Base-by-base conservation (phyloP, 2,888 invertebrate species). In the Scrobipalpa atriplicella region DNA sequence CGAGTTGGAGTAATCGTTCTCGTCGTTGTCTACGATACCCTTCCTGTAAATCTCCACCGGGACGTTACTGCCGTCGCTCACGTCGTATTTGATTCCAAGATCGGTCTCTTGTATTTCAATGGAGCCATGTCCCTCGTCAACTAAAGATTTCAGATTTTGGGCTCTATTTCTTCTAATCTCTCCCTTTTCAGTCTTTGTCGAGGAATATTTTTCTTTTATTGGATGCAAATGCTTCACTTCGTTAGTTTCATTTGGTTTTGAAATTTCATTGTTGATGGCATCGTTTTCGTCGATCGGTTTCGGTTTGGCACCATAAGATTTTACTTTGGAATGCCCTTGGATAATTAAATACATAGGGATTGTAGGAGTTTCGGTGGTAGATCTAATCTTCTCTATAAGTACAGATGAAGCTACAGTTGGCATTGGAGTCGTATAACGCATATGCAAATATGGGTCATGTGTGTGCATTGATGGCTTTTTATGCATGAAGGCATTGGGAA, bases 251-350 rank as follows among this genome's bases (percentile, higher is more conserved):
- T 90, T 87, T 6, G 83, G 84, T 70, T 91, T 92, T 11, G 89
- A 81, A 69, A 94, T 94, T 78, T 95, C 94, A 73, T 95, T 94
- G 65, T 72, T 80, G 16, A 76, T 75, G 0, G 78, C 74, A 54
- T 83, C 79, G 68, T 89, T 87, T 38, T 90, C 88, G 3, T 92
- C 90, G 43, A 81, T 78, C 41, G 79, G 68, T 75, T 86, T 86
- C 67, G 93, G 93, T 70, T 93, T 93, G 0, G 96, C 95, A 13
- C 96, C 95, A 78, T 97, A 97, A 0, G 96, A 97, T 88, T 97
- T 97, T 0, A 97, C 97, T 88, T 97, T 97, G 0, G 97, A 97
- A 82, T 97, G 97, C 0, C 97, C 97, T 84, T 97, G 96, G 74
- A 97, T 97, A 38, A 97, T 97, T 29, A 97, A 90, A 78, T 96